Conservation (phyloP, 2,113 vertebrate species). For the Atrichornis clamosus region DNA sequence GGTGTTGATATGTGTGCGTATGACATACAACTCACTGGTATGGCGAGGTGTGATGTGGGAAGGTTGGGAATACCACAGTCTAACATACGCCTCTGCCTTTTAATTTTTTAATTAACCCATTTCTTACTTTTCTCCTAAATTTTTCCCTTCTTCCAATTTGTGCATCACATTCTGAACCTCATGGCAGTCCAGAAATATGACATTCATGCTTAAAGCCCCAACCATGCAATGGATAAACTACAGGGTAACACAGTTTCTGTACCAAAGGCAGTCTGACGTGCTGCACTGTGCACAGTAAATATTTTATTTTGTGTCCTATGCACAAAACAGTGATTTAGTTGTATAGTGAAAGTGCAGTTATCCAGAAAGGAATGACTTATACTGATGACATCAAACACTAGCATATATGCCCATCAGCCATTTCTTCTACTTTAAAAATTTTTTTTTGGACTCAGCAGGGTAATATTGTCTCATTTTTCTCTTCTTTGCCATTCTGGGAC, state of each 20-base stretch:
- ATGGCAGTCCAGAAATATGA: not conserved
- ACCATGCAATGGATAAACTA: not conserved
- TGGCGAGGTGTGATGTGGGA: not conserved
- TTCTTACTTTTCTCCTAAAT: not conserved
- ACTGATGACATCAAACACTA: conserved; percentile 16
- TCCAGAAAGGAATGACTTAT: conserved; percentile 19
- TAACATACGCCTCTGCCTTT: not conserved
- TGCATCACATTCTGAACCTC: not conserved
- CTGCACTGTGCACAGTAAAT: not conserved
- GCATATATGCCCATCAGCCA: conserved; percentile 40
- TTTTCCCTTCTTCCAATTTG: not conserved
- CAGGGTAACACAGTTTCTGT: not conserved
- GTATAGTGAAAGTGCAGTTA: not conserved
- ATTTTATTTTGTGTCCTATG: not conserved
- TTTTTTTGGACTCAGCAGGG: not conserved
- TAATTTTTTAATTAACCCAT: not conserved
- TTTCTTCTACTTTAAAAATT: conserved; percentile 27
- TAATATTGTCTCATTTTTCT: conserved; percentile 23
- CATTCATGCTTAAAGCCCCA: not conserved
- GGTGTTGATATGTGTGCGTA: not conserved
- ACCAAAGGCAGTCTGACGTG: not conserved
- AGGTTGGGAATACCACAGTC: not conserved
- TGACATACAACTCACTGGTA: not conserved
- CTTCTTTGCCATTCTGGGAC: conserved; percentile 26
- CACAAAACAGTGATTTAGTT: not conserved